Evolutionary conservation across 2,797 vertebrate species (phyloP).

Genomic region (Huso huso): DNA sequence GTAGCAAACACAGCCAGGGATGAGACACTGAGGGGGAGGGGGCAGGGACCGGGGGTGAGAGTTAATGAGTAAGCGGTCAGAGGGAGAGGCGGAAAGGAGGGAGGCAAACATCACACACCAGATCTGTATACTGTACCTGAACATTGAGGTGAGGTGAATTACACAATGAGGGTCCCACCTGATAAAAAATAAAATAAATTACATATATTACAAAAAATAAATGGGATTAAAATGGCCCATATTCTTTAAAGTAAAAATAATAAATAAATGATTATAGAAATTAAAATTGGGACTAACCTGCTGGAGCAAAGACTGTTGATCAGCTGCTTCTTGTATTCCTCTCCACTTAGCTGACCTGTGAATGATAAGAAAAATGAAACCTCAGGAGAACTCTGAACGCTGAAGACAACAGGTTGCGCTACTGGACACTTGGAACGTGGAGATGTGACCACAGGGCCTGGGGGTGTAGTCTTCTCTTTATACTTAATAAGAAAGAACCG

Average conservation of each 20-base stretch:
- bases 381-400: constrained; percentile 4
- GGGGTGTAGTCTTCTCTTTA: too few species aligned
- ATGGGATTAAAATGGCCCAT: background rate
- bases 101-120: background rate
- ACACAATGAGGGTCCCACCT: constrained; percentile 84
- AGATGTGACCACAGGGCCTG: background rate
- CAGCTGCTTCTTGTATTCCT: constrained; percentile 89
- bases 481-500: background rate
- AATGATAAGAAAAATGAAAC: constrained; percentile 20
- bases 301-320: constrained; percentile 87
- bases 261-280: background rate
- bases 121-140: constrained; percentile 65
- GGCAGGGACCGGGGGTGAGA: background rate
- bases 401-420: background rate
- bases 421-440: background rate
- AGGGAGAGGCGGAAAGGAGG: background rate
- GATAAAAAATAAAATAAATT: constrained; percentile 14
- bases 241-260: constrained; percentile 28
- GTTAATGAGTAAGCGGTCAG: background rate
- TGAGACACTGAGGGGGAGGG: background rate
- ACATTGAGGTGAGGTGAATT: constrained; percentile 87
- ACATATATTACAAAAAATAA: background rate
- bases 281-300: constrained; percentile 54
- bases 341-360: constrained; percentile 81
- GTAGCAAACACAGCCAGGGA: constrained; percentile 20